A percentile compares a stretch with the other conserved stretches of the same genome.
Conservation (phyloP, 2,888 invertebrate species). For the Perdita meconis region DNA sequence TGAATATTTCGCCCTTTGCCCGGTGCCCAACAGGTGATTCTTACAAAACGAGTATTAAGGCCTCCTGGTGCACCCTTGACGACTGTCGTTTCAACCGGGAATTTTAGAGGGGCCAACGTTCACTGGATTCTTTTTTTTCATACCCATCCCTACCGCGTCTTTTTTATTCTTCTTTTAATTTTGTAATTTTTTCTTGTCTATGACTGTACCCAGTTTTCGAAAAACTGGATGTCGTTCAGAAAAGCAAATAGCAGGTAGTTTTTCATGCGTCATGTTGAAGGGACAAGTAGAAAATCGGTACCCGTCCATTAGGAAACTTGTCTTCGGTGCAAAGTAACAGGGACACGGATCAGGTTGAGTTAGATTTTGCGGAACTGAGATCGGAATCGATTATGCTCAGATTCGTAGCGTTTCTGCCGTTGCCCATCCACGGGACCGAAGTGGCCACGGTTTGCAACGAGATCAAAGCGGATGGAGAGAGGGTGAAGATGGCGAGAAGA, state of each 20-base stretch:
- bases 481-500: slow-evolving; percentile 24
- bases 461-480: slow-evolving; percentile 37
- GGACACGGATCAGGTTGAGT: slow-evolving; percentile 38
- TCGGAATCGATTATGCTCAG: slow-evolving; percentile 59
- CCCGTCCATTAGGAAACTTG: slow-evolving; percentile 15
- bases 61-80: slow-evolving; percentile 38
- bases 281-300: slow-evolving; percentile 6
- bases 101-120: neutral
- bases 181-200: too few relatives aligned
- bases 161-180: too few relatives aligned
- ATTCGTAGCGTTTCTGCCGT: slow-evolving; percentile 39
- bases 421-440: slow-evolving; percentile 17
- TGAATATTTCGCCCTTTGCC: slow-evolving; percentile 46
- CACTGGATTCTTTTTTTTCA: neutral
- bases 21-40: slow-evolving; percentile 67
- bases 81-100: neutral
- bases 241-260: neutral
- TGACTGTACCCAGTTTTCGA: too few relatives aligned
- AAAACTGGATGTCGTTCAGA: neutral
- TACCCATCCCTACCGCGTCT: too few relatives aligned
- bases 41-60: slow-evolving; percentile 68
- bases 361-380: slow-evolving; percentile 50
- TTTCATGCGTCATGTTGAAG: neutral
- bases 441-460: slow-evolving; percentile 31
- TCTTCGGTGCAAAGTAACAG: neutral